phyloP scores from a whole-genome alignment of 2,113 vertebrate species.

The Dicerorhinus sumatrensis region DNA sequence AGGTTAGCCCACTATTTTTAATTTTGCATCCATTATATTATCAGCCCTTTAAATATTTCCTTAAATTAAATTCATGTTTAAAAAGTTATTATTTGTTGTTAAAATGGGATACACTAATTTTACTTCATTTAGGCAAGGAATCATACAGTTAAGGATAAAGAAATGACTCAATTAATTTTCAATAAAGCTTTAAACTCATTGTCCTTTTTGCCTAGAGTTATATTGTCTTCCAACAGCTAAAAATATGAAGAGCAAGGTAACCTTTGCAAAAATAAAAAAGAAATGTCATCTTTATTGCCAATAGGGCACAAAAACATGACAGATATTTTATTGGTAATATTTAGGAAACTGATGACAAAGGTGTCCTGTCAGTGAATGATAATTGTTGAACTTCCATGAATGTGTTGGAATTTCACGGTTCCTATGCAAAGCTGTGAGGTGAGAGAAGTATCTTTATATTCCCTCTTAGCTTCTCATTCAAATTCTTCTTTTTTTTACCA shows the following conservation, averaged over 20 bases:
- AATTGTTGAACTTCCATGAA: constrained; percentile 19
- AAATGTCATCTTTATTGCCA: constrained; percentile 76
- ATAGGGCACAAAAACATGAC: constrained; percentile 68
- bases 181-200: constrained; percentile 32
- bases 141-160: not conserved
- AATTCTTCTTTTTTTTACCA: not conserved
- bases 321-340: constrained; percentile 66
- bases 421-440: not conserved
- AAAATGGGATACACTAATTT: not conserved
- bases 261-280: constrained; percentile 61
- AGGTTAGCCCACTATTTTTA: not conserved
- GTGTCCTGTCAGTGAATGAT: constrained; percentile 59
- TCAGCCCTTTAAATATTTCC: not conserved
- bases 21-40: not conserved
- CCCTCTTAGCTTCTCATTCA: not conserved
- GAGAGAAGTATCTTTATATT: not conserved
- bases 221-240: constrained; percentile 53
- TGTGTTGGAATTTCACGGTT: not conserved
- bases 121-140: not conserved
- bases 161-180: constrained; percentile 37
- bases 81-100: not conserved
- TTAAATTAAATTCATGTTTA: not conserved
- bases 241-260: constrained; percentile 54
- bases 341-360: constrained; percentile 71
- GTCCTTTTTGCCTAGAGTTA: not conserved